These are phyloP conservation scores for Oryctolagus cuniculus DNA, from an alignment of 2,113 vertebrate species.

Conservation along the genomic window DNA sequence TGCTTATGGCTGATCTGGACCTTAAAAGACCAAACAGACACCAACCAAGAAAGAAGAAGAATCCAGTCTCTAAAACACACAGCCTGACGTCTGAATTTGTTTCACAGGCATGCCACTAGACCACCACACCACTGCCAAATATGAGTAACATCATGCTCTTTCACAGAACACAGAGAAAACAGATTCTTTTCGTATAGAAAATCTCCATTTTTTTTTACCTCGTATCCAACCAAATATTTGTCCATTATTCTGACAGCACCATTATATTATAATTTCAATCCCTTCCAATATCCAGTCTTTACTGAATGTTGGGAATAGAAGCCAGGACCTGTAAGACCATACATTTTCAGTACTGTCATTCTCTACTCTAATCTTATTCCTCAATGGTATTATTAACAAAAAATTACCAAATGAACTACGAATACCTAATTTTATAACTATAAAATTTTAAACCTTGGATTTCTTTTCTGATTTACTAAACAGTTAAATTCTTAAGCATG, in stretches of 20 bases:
- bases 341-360: background rate
- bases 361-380: background rate
- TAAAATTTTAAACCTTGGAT: constrained; percentile 51
- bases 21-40: background rate
- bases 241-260: background rate
- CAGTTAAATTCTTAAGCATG: background rate
- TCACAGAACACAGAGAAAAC: background rate
- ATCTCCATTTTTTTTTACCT: background rate
- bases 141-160: background rate
- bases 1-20: background rate
- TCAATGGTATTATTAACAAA: constrained; percentile 41
- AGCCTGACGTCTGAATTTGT: background rate
- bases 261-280: background rate
- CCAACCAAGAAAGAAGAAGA: background rate
- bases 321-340: background rate
- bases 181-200: background rate
- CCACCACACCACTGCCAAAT: background rate
- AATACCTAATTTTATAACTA: constrained; percentile 21
- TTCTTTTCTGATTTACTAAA: constrained; percentile 36
- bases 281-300: constrained; percentile 18
- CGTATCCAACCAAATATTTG: constrained; percentile 5
- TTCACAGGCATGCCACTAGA: background rate
- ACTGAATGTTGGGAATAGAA: background rate
- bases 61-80: background rate
- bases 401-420: constrained; percentile 16